These are phyloP conservation scores for Laothoe populi DNA, from an alignment of 2,888 invertebrate genomes.

Conservation along the genomic window DNA sequence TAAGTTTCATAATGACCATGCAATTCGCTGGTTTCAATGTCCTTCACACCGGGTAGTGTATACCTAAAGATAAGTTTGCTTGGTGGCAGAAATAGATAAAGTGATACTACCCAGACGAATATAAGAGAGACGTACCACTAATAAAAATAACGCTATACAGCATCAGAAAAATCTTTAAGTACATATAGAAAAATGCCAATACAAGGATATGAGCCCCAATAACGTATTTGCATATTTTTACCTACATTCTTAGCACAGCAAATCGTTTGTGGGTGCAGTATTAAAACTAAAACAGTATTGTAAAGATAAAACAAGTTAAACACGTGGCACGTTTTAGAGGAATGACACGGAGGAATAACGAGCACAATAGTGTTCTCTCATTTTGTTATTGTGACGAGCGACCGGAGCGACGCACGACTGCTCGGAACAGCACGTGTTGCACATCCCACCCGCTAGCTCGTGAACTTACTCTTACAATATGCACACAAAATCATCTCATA, in stretches of 20 bases:
- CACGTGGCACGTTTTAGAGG: slow-evolving; percentile 66
- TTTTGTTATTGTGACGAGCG: slow-evolving; percentile 73
- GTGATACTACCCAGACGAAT: too few relatives aligned
- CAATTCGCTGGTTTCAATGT: too few relatives aligned
- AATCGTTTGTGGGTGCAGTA: slow-evolving; percentile 5
- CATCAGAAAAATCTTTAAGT: too few relatives aligned
- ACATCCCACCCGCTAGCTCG: slow-evolving; percentile 57
- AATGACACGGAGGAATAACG: slow-evolving; percentile 46
- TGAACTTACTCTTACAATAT: slow-evolving; percentile 33
- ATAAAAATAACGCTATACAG: too few relatives aligned
- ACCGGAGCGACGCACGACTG: slow-evolving; percentile 31
- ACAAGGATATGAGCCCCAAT: too few relatives aligned
- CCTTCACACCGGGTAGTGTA: too few relatives aligned
- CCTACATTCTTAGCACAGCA: neutral
- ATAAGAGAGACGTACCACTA: too few relatives aligned
- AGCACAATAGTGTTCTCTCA: slow-evolving; percentile 71
- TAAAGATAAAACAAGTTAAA: slow-evolving; percentile 69
- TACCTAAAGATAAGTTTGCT: too few relatives aligned
- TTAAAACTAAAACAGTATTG: slow-evolving; percentile 53
- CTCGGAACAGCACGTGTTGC: slow-evolving; percentile 72
- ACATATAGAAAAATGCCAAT: too few relatives aligned
- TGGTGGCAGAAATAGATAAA: too few relatives aligned
- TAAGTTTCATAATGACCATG: too few relatives aligned
- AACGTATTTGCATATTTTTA: neutral
- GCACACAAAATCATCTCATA: slow-evolving; percentile 37